Conservation (phyloP, 1,140 invertebrate species). For the Sminthurides bifidus region DNA sequence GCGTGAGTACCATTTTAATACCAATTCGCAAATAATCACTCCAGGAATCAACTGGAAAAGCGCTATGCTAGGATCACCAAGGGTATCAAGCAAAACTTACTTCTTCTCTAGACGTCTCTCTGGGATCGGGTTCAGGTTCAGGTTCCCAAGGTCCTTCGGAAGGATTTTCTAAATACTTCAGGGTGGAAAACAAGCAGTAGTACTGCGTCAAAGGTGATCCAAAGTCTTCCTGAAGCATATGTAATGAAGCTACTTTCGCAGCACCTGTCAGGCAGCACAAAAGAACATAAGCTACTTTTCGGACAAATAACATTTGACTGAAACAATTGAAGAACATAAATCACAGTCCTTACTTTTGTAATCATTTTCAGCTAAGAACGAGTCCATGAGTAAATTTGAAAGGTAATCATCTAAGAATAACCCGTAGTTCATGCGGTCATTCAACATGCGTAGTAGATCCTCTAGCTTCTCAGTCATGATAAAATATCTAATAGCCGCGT, state of each 20-base stretch:
- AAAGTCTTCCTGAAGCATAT: slow-evolving; percentile 83
- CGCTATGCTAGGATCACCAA: background rate
- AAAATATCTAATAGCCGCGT: slow-evolving; percentile 60
- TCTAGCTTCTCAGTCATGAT: slow-evolving; percentile 46
- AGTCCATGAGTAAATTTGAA: slow-evolving; percentile 70
- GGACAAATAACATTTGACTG: background rate
- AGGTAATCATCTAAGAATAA: slow-evolving; percentile 70
- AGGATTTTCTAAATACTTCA: slow-evolving; percentile 53
- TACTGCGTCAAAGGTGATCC: slow-evolving; percentile 55
- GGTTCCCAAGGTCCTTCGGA: slow-evolving; percentile 39
- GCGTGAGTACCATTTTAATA: slow-evolving; percentile 1
- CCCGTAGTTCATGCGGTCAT: slow-evolving; percentile 75
- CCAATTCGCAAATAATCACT: background rate
- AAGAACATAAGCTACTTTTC: background rate
- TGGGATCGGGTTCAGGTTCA: slow-evolving; percentile 32
- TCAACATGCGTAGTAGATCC: slow-evolving; percentile 56
- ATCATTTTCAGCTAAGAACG: slow-evolving; percentile 57
- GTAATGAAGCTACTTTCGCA: slow-evolving; percentile 57
- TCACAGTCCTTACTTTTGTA: slow-evolving; percentile 37
- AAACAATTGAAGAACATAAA: background rate
- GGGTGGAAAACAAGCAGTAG: slow-evolving; percentile 60
- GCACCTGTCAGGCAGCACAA: slow-evolving; percentile 42
- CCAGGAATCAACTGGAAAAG: background rate
- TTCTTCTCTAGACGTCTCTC: slow-evolving; percentile 38
- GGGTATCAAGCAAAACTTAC: slow-evolving; percentile 3